Evolutionary conservation across 1,140 invertebrate genomes (phyloP), one percentile per base, ranked within the genome.

Genomic region (Drosophila chauvacae): DNA sequence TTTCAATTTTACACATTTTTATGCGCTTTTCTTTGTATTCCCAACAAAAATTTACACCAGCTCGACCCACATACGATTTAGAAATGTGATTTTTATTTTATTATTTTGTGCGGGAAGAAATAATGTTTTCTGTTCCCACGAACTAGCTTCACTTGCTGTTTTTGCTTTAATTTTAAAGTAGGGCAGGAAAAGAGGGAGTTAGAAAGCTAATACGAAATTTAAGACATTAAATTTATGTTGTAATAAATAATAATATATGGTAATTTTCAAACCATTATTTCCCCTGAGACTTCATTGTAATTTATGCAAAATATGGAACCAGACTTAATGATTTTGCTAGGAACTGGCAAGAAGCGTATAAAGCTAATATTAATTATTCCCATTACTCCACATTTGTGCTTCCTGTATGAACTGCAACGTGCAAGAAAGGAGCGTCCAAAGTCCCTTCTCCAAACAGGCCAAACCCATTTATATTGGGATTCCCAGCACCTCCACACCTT

Each of bases 381-480:
- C 41, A 70, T 48, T 50, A 66, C 47, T 66, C 44, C 16, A 33
- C 20, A 68, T 66, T 33, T 41, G 35, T 23, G 39, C 39, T 45
- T 47, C 14, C 63, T 47, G 62, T 7, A 28, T 45, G 37, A 41
- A 30, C 26, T 65, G 64, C n/a, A 30, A 18, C 14, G 14, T 39
- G 28, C 55, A 44, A 9, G 13, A 51, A 66, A 42, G 47, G 20
- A n/a, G 47, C 7, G 14, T 13, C 20, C 33, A 11, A 26, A 18
- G 30, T 14, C 35, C 35, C 7, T 47, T 30, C 42, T 50, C n/a
- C 14, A 13, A 33, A 14, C 18, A n/a, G 39, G 28, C 41, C 16
- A 39, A 23, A 28, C 28, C 47, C 71, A 66, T 76, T 65, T 55
- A 76, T 74, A 55, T 76, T 65, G 58, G 64, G 74, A 26, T 18